These are phyloP conservation scores for Pterocles burchelli DNA, from an alignment of 2,113 vertebrate genomes.

Conservation along the genomic window DNA sequence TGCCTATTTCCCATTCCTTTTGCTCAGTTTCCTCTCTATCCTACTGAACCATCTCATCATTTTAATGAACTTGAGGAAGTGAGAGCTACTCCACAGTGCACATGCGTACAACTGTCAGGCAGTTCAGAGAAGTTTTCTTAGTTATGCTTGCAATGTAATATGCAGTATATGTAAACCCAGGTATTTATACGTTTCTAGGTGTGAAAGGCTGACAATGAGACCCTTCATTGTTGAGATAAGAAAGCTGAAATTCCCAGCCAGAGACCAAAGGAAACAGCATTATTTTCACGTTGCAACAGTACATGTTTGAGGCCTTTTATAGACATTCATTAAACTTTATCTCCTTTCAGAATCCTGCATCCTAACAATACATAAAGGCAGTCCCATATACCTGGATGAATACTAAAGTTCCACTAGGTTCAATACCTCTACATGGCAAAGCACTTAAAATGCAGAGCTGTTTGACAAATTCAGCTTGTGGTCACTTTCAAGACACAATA, in stretches of 20 bases:
- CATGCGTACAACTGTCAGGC: not conserved
- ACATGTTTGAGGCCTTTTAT: not conserved
- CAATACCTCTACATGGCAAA: not conserved
- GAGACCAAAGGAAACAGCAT: not conserved
- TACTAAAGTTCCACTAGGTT: not conserved
- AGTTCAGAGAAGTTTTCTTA: not conserved
- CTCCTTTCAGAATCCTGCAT: not conserved
- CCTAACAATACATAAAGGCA: not conserved
- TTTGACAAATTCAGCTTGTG: not conserved
- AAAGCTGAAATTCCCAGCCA: not conserved
- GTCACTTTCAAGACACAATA: not conserved
- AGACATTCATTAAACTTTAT: not conserved
- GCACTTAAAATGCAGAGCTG: not conserved
- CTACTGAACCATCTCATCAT: not conserved
- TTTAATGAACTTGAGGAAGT: not conserved
- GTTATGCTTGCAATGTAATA: not conserved
- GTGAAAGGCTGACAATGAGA: not conserved
- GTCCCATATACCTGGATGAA: not conserved
- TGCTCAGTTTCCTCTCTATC: not conserved
- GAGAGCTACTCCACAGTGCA: not conserved
- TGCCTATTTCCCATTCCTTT: not conserved
- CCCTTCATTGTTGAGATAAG: not conserved
- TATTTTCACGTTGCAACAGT: not conserved
- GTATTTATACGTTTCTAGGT: not conserved
- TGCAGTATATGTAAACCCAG: not conserved